Evolutionary conservation across 2,797 vertebrate genomes (phyloP).

Genomic region (Scleropages formosus): DNA sequence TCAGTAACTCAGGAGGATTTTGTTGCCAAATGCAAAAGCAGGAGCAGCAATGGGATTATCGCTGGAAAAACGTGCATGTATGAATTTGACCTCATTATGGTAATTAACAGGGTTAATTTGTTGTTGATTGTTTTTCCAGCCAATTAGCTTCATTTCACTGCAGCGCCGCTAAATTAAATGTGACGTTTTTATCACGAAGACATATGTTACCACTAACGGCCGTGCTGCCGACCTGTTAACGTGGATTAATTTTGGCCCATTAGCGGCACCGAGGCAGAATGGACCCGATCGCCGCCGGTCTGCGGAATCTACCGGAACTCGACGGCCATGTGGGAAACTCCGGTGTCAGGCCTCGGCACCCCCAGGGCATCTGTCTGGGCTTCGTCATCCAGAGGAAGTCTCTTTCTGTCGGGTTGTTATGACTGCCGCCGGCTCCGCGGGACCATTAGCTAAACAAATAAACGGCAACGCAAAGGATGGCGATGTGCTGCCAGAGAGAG

Average conservation of each 20-base stretch:
- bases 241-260: slow-evolving; percentile 28
- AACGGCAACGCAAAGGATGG: slow-evolving; percentile 19
- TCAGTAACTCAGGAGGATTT: too few relatives aligned
- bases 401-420: slow-evolving; percentile 26
- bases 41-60: slow-evolving; percentile 3
- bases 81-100: slow-evolving; percentile 15
- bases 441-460: slow-evolving; percentile 28
- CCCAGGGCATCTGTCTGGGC: slow-evolving; percentile 21
- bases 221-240: slow-evolving; percentile 32
- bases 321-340: too few relatives aligned
- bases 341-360: slow-evolving; percentile 20
- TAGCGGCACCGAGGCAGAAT: too few relatives aligned
- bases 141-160: too few relatives aligned
- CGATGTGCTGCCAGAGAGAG: background rate
- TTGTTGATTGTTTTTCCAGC: too few relatives aligned
- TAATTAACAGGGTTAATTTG: background rate
- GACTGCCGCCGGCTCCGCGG: background rate
- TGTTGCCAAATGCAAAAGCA: background rate
- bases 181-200: background rate
- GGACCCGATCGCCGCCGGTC: too few relatives aligned
- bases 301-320: too few relatives aligned
- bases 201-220: slow-evolving; percentile 10
- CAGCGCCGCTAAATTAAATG: background rate
- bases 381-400: slow-evolving; percentile 25
- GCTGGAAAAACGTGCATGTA: background rate